A percentile compares a stretch with the other conserved stretches of the same genome.
phyloP scores from a whole-genome alignment of 2,113 vertebrate genomes.

The Poeciliopsis prolifica region DNA sequence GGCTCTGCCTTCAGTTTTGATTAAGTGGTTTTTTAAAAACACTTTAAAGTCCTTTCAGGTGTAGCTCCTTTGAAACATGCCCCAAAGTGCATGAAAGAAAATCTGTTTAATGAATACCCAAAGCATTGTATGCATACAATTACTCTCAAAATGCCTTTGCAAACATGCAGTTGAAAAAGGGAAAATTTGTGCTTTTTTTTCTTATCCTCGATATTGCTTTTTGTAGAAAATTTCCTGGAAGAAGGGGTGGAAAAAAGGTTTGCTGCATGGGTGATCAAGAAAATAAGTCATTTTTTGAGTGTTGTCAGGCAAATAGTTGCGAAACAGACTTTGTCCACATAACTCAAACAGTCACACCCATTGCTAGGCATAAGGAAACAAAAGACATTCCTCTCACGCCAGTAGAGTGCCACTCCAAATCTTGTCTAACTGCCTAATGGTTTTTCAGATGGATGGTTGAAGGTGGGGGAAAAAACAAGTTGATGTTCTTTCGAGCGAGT shows the following conservation, averaged over 20 bases:
- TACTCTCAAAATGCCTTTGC: neutral
- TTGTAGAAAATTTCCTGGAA: neutral
- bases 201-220: neutral
- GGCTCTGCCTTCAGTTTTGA: neutral
- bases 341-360: constrained; percentile 52
- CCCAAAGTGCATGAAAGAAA: neutral
- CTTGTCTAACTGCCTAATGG: constrained; percentile 4
- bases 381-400: constrained; percentile 34
- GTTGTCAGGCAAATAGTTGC: constrained; percentile 41
- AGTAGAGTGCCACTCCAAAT: neutral
- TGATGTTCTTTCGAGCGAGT: no score
- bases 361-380: constrained; percentile 10
- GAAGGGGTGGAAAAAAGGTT: constrained; percentile 4
- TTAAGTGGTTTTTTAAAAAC: constrained; percentile 4
- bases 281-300: constrained; percentile 32
- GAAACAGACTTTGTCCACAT: constrained; percentile 47
- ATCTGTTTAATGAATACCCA: constrained; percentile 3
- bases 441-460: neutral
- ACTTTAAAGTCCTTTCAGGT: neutral
- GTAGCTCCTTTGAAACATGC: neutral
- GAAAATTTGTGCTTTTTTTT: neutral
- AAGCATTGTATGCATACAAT: neutral
- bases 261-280: constrained; percentile 20
- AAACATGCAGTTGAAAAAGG: neutral
- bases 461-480: neutral